Evolutionary conservation across 2,113 vertebrate genomes (phyloP), one percentile per base, ranked within the genome.

Genomic region (Microtus ochrogaster): DNA sequence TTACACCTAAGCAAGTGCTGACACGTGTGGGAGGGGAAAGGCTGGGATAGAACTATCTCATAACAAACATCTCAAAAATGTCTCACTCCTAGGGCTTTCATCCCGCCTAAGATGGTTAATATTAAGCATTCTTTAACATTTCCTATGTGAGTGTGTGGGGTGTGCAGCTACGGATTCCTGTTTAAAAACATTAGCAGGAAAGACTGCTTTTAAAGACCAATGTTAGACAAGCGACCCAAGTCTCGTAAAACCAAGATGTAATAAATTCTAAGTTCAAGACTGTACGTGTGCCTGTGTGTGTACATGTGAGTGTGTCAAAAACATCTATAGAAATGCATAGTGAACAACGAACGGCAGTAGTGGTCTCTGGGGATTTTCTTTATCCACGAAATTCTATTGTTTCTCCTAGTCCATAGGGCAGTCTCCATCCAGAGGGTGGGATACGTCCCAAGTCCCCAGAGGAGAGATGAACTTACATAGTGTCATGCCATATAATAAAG

Each of bases 21-120:
- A 76, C 97, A 98, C 91, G 96, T 95, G 96, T 97, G 97, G 96
- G 94, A 98, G 97, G 17, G n/a, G 19, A 66, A 7, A 66, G 39
- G 98, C 0, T 44, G 78, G 92, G 93, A 96, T 55, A 97, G 58
- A 96, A 98, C 97, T 79, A 28, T 41, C n/a, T 91, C 10, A 68
- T 28, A 49, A 13, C 19, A 36, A 49, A 49, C 19, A 91, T 13
- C 68, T 70, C 22, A 16, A 10, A 83, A 98, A 94, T 89, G 12
- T 79, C 63, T 87, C 58, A 95, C 76, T 96, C 95, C 94, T 91
- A 65, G 55, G 82, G 86, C 94, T 93, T 90, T 9, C 11, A 92
- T 84, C 87, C 87, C 22, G 93, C 82, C 94, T 97, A 97, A 98
- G 97, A 94, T 97, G 98, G 98, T 98, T 95, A 98, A 93, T 74